Evolutionary conservation across 2,113 vertebrate genomes (phyloP), one percentile per base, ranked within the genome.

Genomic region (Apteryx owenii): DNA sequence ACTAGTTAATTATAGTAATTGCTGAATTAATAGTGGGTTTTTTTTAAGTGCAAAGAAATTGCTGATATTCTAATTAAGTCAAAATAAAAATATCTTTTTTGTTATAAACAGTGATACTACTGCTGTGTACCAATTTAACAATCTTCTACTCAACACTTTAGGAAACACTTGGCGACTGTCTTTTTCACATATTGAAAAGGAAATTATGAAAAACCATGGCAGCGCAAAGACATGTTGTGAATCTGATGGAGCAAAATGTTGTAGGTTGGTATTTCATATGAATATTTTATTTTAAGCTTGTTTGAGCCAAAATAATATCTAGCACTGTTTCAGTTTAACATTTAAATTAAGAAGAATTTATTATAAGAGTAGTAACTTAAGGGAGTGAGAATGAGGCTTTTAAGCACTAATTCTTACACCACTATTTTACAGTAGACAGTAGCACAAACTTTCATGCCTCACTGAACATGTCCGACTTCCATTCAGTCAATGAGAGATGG

Each of bases 161-260:
- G 95, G 96, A 97, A 98, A 99, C 80, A 96, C 83, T 54, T 99
- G 99, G 99, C 94, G 98, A 22, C 89, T 99, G 19, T 99, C 99
- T 20, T 99, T 99, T 86, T 99, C 99, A 0, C 98, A 99, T 4
- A 91, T 98, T 19, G 99, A 99, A 95, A 99, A 99, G 93, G 3
- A 12, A 4, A 98, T 99, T 42, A 40, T 99, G 56, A 96, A 42
- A 2, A 97, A 98, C 78, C 99, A 99, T 0, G 99, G 99, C 14
- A 81, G 91, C 1, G 9, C 69, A 14, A 99, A 98, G 96, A 99
- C 98, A 0, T 99, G 99, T 70, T 99, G 99, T 95, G 98, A 99
- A 93, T 13, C 5, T 7, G 8, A 10, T 1, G 98, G 97, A 53
- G 5, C 2, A 3, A 98, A 95, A 90, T 99, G 99, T 96, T 99